Evolutionary conservation across 2,113 vertebrate species (phyloP), one percentile per base, ranked within the genome.

Genomic region (Bubo bubo): DNA sequence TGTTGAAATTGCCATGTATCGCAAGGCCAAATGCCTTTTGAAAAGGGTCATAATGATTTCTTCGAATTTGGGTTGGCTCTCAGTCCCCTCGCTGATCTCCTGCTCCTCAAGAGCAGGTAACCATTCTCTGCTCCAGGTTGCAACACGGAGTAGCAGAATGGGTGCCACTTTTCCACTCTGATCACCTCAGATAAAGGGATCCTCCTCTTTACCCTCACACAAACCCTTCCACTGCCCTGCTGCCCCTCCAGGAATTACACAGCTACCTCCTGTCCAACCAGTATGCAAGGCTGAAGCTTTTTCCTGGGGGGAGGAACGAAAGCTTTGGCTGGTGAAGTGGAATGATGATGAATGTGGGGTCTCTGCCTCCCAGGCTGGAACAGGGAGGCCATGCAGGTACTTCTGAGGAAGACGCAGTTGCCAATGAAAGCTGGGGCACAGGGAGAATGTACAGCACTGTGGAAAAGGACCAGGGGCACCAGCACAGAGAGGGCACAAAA

Each of bases 361-460:
- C 52, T 6, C 30, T 39, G 18, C 19, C n/a, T 71, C 37, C 39
- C 58, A 47, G 34, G 18, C 45, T 73, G 59, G 18, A 45, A 30
- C 0, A 0, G 80, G 23, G 27, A 32, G 24, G 39, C 2, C 43
- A 4, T 4, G 13, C 1, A 7, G 2, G 5, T 24, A 12, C 28
- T 28, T n/a, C 41, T 0, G 4, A 79, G 56, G 49, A 82, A 8
- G 8, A 23, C 3, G 9, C 0, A 1, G 13, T 9, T 17, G 18
- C 34, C 79, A 15, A 41, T 2, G 14, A 41, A 64, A 64, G 43
- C n/a, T 63, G 56, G 24, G 22, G 23, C 49, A 39, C 24, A 7
- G 45, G 0, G 3, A 43, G 15, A 53, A 60, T 0, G 0, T 13
- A 43, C 0, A 1, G 43, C 30, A 27, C 30, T 12, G 5, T 27